Evolutionary conservation across 2,113 vertebrate genomes (phyloP), one percentile per base, ranked within the genome.

Genomic region (Bolborhynchus lineola): DNA sequence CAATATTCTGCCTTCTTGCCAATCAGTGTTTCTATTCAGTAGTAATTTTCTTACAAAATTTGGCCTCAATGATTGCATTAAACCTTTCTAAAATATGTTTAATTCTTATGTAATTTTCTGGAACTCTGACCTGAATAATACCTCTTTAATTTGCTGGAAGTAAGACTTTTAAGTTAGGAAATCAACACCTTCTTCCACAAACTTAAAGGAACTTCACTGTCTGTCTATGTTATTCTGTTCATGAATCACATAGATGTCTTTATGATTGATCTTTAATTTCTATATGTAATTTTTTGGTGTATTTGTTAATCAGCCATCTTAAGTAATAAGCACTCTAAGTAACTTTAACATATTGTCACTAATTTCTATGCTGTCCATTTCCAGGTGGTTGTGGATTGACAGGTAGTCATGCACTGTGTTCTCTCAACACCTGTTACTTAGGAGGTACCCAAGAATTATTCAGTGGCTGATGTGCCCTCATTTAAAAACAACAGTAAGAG

Each of bases 1-100:
- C 1, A 0, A 20, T 2, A 1, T 80, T 80, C 29, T 2, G 12
- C 16, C 23, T 86, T 74, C 25, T 69, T 1, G 0, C 37, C 31
- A 18, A 24, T 75, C 24, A 19, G 5, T 63, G 8, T 67, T 28
- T 57, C 18, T 69, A 2, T 47, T 83, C 20, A 72, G 33, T 70
- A 90, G 16, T 74, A 0, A 0, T 80, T 81, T 70, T 52, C 31
- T 31, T 57, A 16, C 74, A 65, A 44, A 74, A 69, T 74, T 65
- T 86, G 16, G 3, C 53, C 20, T 88, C 18, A 26, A 1, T 23
- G 4, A 46, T 55, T 55, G 46, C 64, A 75, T 42, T 69, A 41
- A 65, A 65, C 31, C 3, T 47, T 16, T 65, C 53, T 14, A 23
- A 57, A 13, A 11, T 39, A 12, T 26, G 6, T 74, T 68, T 82